Evolutionary conservation across 1,140 invertebrate species (phyloP), one percentile per base, ranked within the genome.

Genomic region (Drosophila nigromelanica): DNA sequence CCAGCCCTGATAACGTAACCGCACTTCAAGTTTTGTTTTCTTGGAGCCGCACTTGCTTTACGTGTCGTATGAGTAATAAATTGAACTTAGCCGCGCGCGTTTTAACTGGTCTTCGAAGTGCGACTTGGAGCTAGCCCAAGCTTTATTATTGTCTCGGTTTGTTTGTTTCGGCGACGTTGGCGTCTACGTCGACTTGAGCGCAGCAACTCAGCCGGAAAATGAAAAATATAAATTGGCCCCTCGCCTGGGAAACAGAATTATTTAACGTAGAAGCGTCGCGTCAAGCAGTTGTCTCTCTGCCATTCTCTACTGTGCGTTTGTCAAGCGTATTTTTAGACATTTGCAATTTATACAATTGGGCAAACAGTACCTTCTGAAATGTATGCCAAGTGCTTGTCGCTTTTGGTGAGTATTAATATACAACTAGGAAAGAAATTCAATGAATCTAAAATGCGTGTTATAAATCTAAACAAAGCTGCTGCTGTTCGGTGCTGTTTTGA

Each of bases 181-280:
- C 66, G 60, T 63, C 63, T 61, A 47, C 76, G 79, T 64, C 45
- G 71, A 76, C 69, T 85, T 79, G 62, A 85, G 69, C 75, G 78
- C 63, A 81, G 72, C 73, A 90, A 90, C 89, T 90, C 89, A 90
- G 82, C 83, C 85, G 89, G 83, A 90, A 90, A 90, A 90, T 90
- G 83, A 90, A 90, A 90, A 90, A 90, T 90, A 90, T 90, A 90
- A 90, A 90, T 90, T 90, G 89, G 86, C 76, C 73, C 63, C 73
- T 56, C 63, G 75, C 63, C 64, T 90, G 89, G 74, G 89, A 90
- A 90, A 80, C 81, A 81, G 87, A 90, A 87, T 90, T 90, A 90
- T 90, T 90, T 90, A 82, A 87, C 72, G 67, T 90, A 70, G 70
- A 76, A 79, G 51, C 71, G 76, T 73, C 70, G 86, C 10, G 42